phyloP scores from a whole-genome alignment of 1,140 invertebrate species.

The Drosophila baimaii region DNA sequence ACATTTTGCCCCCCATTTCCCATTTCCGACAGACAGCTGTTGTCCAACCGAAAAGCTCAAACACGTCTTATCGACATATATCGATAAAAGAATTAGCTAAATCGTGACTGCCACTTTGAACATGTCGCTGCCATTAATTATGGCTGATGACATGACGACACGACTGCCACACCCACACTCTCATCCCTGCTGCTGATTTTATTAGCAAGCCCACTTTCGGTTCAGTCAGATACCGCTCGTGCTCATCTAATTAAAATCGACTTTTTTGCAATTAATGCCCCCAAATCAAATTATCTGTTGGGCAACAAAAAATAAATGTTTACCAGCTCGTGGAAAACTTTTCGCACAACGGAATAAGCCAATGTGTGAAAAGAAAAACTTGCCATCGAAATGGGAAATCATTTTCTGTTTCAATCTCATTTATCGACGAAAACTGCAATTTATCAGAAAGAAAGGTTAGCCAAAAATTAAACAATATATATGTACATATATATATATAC shows the following conservation, averaged over 20 bases:
- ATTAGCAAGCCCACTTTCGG: constrained; percentile 69
- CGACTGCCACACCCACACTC: constrained; percentile 34
- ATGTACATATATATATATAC: neutral
- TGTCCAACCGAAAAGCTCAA: constrained; percentile 25
- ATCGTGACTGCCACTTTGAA: constrained; percentile 79
- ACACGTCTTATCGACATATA: constrained; percentile 81
- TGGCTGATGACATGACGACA: constrained; percentile 71
- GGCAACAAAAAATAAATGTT: constrained; percentile 16
- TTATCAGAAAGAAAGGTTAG: neutral
- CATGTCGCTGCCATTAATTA: constrained; percentile 84
- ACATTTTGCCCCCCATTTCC: neutral
- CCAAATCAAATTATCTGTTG: constrained; percentile 74
- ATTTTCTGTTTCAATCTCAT: neutral
- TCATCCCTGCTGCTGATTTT: constrained; percentile 68
- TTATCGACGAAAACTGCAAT: neutral
- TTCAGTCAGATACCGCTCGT: constrained; percentile 52
- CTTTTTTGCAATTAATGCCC: constrained; percentile 79
- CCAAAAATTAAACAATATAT: too few species aligned
- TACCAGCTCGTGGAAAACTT: constrained; percentile 38
- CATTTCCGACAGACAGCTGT: constrained; percentile 36
- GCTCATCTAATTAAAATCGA: constrained; percentile 80
- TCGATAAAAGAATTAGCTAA: constrained; percentile 83
- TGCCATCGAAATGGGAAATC: neutral
- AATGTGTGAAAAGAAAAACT: constrained; percentile 7
- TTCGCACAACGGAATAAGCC: constrained; percentile 23